Base-by-base conservation (phyloP, 2,888 invertebrate genomes). In the Meganola albula region DNA sequence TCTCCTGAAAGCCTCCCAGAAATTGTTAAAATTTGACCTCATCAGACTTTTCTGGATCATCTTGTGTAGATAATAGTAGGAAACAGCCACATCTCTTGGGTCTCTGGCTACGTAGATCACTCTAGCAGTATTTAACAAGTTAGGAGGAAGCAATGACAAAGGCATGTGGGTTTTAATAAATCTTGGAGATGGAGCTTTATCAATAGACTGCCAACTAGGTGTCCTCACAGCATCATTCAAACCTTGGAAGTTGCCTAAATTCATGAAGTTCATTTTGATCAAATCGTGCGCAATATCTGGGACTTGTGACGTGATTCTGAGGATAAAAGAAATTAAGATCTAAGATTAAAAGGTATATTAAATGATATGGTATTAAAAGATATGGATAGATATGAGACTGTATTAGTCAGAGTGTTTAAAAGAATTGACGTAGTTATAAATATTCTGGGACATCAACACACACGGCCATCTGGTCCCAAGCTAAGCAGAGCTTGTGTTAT, bases 81-180 rank as follows among this genome's bases (percentile, higher is more conserved):
- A 93, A 0, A 93, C 88, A 2, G 88, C 87, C 0, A 90, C 90
- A 58, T 93, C 93, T 49, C 92, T 90, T 0, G 92, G 90, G 59
- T 93, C 92, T 49, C 93, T 86, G 0, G 89, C 88, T 0, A 92
- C 89, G 56, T 93, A 93, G 10, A 93, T 83, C 2, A 93, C 83
- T 49, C 77, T 82, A 0, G 89, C 89, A 74, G 68, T 74, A 47
- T 71, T 68, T 7, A 80, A 44, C 4, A 86, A 31, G 45, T 69
- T 69, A 0, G 82, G 79, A 0, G 91, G 91, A n/a, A 91, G 62
- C 11, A 91, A 61, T 0, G 88, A 77, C 30, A 88, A 78, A 0
- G 91, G 91, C 21, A 91, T 67, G 56, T 91, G 91, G 0, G 90
- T 89, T 63, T 91, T 91, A 26, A 91, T 88, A 46, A 88, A 89